phyloP scores from a whole-genome alignment of 2,113 vertebrate species.

The Callionymus lyra region DNA sequence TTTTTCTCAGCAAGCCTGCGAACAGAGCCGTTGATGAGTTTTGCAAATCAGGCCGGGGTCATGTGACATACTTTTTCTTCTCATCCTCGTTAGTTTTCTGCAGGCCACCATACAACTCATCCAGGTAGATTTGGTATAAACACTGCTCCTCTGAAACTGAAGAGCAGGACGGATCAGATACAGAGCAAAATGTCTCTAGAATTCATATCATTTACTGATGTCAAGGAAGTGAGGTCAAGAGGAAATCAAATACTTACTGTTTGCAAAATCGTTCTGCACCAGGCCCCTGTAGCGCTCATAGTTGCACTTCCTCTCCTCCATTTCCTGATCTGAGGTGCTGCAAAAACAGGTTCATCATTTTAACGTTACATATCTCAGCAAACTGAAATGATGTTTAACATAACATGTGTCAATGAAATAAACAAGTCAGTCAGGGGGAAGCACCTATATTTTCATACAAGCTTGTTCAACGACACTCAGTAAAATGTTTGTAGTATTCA shows the following conservation, averaged over 20 bases:
- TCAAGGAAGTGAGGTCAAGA: not conserved
- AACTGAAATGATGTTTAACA: too few relatives aligned
- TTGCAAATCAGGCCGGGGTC: not conserved
- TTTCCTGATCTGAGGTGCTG: conserved; percentile 79
- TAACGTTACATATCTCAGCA: too few relatives aligned
- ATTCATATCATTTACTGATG: conserved; percentile 13
- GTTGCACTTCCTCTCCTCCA: conserved; percentile 88
- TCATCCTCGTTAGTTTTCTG: conserved; percentile 89
- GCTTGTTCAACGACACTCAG: too few relatives aligned
- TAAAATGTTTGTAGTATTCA: too few relatives aligned
- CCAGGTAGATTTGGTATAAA: conserved; percentile 92
- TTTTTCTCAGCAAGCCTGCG: conserved; percentile 85
- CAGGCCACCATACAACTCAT: conserved; percentile 87
- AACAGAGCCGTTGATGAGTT: not conserved
- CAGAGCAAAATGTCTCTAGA: conserved; percentile 11
- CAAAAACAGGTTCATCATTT: not conserved
- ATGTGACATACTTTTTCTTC: conserved; percentile 84
- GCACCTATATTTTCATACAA: too few relatives aligned
- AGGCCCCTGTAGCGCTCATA: conserved; percentile 93
- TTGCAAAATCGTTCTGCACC: conserved; percentile 95
- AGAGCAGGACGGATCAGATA: conserved; percentile 23
- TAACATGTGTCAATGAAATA: too few relatives aligned
- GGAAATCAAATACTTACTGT: conserved; percentile 72
- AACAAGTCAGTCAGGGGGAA: too few relatives aligned
- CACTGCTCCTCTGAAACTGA: conserved; percentile 94